These are phyloP conservation scores for Onychomys torridus DNA, from an alignment of 2,797 vertebrate species.

Conservation along the genomic window DNA sequence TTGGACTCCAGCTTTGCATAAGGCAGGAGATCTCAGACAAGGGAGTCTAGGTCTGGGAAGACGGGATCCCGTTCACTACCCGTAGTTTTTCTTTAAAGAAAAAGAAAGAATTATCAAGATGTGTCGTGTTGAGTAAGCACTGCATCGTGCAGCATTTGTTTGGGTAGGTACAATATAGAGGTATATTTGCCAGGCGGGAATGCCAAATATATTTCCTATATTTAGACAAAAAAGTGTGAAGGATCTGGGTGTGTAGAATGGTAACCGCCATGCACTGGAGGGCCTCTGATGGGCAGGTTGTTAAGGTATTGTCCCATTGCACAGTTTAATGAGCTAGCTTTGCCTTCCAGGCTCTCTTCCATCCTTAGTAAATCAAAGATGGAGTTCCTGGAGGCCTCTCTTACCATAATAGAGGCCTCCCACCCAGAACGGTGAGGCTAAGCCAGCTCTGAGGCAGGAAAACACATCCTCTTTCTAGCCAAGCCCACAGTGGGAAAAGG, in stretches of 20 bases:
- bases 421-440: background rate
- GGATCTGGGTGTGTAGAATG: background rate
- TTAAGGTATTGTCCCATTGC: background rate
- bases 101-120: background rate
- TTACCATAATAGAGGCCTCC: background rate
- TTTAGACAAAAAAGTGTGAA: constrained; percentile 11
- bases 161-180: background rate
- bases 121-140: background rate
- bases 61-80: background rate
- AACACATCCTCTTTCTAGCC: background rate
- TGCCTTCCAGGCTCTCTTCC: background rate
- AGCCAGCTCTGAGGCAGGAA: background rate
- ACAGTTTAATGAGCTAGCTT: background rate
- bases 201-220: constrained; percentile 6
- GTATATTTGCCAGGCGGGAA: background rate
- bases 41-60: background rate
- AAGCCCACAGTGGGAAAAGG: background rate
- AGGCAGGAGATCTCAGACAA: background rate
- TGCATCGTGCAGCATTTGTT: background rate
- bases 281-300: background rate
- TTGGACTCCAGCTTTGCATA: background rate
- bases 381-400: constrained; percentile 18
- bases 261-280: background rate
- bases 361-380: constrained; percentile 39
- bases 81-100: background rate